Evolutionary conservation across 2,113 vertebrate species (phyloP).

Genomic region (Xenopus laevis): DNA sequence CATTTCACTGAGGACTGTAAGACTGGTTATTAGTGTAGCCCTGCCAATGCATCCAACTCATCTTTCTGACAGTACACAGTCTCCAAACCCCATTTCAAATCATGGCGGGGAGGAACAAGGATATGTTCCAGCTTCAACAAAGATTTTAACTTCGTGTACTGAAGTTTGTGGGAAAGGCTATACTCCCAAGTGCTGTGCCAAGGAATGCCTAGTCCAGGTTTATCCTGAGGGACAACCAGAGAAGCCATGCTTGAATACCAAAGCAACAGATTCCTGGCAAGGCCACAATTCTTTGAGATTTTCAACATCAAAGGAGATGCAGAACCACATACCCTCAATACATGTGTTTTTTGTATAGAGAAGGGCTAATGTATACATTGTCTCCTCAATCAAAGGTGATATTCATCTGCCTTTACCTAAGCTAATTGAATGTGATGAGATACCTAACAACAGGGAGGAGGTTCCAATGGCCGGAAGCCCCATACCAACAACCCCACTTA

Average conservation of each 20-base stretch:
- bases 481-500: constrained; percentile 1
- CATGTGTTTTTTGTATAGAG: neutral
- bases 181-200: no score
- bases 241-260: neutral
- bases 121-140: no score
- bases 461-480: neutral
- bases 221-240: neutral
- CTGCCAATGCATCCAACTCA: no score
- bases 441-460: neutral
- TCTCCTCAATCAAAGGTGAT: neutral
- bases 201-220: no score
- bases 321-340: neutral
- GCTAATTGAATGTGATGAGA: neutral
- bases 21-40: no score
- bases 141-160: no score
- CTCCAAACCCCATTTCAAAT: no score
- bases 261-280: neutral
- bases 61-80: no score
- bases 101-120: no score
- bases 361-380: neutral
- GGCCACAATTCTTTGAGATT: neutral
- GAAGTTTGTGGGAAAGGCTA: no score
- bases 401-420: neutral
- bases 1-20: no score
- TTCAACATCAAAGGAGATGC: neutral